A percentile compares a stretch with the other conserved stretches of the same genome.
Evolutionary conservation across 2,797 vertebrate genomes (phyloP).

Genomic region (Malacoraja senta): DNA sequence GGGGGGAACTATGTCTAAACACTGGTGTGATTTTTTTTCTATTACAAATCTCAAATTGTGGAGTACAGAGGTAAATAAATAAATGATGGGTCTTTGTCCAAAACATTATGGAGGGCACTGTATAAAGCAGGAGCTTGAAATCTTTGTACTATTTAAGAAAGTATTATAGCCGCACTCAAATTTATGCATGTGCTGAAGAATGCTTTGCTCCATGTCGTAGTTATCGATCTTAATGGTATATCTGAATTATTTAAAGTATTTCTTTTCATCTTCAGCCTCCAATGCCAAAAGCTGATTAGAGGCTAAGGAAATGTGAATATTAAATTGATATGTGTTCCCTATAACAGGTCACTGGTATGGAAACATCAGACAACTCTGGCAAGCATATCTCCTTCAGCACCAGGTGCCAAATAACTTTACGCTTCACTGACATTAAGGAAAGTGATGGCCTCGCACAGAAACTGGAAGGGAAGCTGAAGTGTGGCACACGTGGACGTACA

Average conservation of each 20-base stretch:
- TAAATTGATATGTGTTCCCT: conserved; percentile 17
- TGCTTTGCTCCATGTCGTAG: background rate
- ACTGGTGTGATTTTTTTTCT: too few species aligned
- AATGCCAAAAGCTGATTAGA: background rate
- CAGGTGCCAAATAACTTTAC: conserved; percentile 80
- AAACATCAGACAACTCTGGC: conserved; percentile 66
- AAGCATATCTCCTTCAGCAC: conserved; percentile 75
- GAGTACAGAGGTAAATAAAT: too few species aligned
- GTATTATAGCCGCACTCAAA: background rate
- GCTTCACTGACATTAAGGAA: conserved; percentile 82
- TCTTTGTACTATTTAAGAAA: background rate
- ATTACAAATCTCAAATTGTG: too few species aligned
- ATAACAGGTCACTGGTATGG: conserved; percentile 71
- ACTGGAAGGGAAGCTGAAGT: conserved; percentile 62
- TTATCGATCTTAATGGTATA: background rate
- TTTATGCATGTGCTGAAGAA: background rate
- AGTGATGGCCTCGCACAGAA: conserved; percentile 72
- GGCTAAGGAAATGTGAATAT: background rate
- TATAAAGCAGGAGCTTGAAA: background rate
- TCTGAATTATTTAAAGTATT: background rate
- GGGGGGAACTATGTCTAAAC: too few species aligned
- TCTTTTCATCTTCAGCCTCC: background rate
- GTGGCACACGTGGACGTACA: conserved; percentile 59
- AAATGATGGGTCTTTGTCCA: too few species aligned
- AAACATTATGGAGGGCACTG: too few species aligned